phyloP scores from a whole-genome alignment of 2,113 vertebrate species.

The Prunella himalayana region DNA sequence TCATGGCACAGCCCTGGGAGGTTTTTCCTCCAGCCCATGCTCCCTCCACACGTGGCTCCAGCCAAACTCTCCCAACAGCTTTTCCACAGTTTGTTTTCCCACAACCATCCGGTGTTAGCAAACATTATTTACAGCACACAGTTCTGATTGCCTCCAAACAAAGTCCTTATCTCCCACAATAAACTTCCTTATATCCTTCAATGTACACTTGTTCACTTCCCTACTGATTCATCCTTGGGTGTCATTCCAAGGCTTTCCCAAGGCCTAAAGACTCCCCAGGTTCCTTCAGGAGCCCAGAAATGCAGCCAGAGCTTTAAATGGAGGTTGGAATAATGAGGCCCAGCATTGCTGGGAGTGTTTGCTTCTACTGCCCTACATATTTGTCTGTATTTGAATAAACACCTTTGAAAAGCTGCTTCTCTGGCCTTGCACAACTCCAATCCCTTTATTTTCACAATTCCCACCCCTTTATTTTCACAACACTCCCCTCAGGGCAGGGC shows the following conservation, averaged over 20 bases:
- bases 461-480: conserved; percentile 36
- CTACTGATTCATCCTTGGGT: not conserved
- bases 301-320: not conserved
- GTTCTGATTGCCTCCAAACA: not conserved
- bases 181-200: not conserved
- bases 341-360: not conserved
- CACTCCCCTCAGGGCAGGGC: not conserved
- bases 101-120: not conserved
- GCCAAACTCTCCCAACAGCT: not conserved
- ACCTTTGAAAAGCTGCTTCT: conserved; percentile 37
- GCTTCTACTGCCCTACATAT: not conserved
- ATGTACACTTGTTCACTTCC: not conserved
- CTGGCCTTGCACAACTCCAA: conserved; percentile 27
- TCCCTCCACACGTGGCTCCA: not conserved
- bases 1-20: not conserved
- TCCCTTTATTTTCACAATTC: conserved; percentile 23
- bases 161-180: not conserved
- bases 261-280: not conserved
- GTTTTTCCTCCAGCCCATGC: not conserved
- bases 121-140: not conserved
- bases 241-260: not conserved
- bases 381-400: conserved; percentile 45
- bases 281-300: not conserved
- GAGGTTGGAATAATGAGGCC: not conserved
- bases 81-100: not conserved